phyloP scores from a whole-genome alignment of 2,797 vertebrate species.

The Sebastes matsubarae region DNA sequence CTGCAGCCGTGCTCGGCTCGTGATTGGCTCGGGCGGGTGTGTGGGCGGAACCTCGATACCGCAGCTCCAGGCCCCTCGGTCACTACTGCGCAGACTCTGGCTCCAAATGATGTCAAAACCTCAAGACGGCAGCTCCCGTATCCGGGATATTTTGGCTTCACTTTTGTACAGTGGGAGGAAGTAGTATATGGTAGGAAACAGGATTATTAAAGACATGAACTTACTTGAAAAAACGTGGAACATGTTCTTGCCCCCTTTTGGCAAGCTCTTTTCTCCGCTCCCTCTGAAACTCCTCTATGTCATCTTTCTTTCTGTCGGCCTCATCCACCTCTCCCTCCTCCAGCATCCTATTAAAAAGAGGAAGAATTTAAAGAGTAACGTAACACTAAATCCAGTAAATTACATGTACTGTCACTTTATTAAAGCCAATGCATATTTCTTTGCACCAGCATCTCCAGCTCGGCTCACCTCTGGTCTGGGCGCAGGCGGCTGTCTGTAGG shows the following conservation, averaged over 20 bases:
- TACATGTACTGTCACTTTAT: not conserved
- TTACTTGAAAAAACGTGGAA: constrained; percentile 93
- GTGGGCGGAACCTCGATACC: too few species aligned
- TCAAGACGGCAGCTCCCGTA: too few species aligned
- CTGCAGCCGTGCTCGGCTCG: too few species aligned
- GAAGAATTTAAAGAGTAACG: not conserved
- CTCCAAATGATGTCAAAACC: too few species aligned
- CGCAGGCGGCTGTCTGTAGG: constrained; percentile 91
- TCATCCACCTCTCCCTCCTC: constrained; percentile 91
- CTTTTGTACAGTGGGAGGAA: too few species aligned
- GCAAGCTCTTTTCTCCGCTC: constrained; percentile 85
- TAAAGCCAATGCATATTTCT: too few species aligned
- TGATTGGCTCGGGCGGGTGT: too few species aligned
- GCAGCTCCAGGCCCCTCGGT: too few species aligned
- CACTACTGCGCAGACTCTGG: too few species aligned
- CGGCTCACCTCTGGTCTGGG: constrained; percentile 90
- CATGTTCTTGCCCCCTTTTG: constrained; percentile 86
- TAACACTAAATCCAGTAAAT: not conserved
- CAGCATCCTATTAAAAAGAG: constrained; percentile 82
- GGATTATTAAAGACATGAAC: not conserved
- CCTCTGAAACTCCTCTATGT: constrained; percentile 90
- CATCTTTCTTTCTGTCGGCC: constrained; percentile 88
- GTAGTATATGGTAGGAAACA: not conserved
- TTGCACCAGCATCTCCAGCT: not conserved
- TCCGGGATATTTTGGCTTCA: too few species aligned